A percentile compares a stretch with the other conserved stretches of the same genome.
Conservation (phyloP, 2,113 vertebrate genomes). For the Setophaga petechia region DNA sequence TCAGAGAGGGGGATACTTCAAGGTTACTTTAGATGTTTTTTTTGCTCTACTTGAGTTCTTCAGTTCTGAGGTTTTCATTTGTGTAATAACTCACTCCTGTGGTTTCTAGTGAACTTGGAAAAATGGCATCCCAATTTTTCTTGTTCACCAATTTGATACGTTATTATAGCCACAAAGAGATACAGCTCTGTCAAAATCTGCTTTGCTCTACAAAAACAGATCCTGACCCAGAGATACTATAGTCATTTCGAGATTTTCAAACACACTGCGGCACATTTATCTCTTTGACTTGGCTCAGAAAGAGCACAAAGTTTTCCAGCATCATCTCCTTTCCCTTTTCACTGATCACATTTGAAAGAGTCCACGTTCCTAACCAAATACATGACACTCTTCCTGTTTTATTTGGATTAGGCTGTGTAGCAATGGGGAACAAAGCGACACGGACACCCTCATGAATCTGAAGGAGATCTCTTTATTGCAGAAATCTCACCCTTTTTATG, state of each 20-base stretch:
- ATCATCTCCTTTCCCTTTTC: not conserved
- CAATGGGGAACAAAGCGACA: not conserved
- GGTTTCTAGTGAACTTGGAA: not conserved
- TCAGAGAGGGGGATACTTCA: not conserved
- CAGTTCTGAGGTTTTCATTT: not conserved
- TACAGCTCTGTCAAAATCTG: conserved; percentile 31
- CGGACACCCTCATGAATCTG: too few relatives aligned
- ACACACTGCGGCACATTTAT: not conserved
- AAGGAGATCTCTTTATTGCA: not conserved
- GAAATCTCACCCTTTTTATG: not conserved
- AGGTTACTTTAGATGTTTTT: not conserved
- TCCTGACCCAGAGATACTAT: conserved; percentile 24
- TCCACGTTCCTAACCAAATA: not conserved
- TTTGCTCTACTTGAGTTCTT: not conserved
- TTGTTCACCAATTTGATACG: conserved; percentile 1
- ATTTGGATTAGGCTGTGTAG: not conserved
- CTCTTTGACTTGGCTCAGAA: not conserved
- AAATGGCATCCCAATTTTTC: not conserved
- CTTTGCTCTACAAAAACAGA: conserved; percentile 6
- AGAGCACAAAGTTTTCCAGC: not conserved
- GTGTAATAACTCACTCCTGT: not conserved
- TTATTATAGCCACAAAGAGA: conserved; percentile 3
- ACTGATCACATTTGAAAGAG: not conserved
- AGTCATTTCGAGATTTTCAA: conserved; percentile 2
- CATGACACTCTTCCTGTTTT: not conserved